Evolutionary conservation across 1,140 invertebrate genomes (phyloP).

Genomic region (Lepidurus couesii): DNA sequence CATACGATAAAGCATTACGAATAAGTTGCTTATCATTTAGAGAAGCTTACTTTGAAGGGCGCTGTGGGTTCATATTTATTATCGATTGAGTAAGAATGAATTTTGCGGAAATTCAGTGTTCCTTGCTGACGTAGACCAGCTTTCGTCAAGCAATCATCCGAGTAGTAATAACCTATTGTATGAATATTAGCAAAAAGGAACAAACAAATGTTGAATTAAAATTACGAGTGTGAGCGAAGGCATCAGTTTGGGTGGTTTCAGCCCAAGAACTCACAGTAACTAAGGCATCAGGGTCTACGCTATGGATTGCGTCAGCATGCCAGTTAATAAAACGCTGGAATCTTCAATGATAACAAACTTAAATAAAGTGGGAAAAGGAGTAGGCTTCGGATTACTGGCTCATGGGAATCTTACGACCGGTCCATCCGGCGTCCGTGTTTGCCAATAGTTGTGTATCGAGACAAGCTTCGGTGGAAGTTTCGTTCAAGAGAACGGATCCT

Average conservation of each 20-base stretch:
- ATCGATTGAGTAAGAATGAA: constrained; percentile 42
- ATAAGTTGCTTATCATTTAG: background rate
- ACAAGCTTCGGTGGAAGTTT: constrained; percentile 39
- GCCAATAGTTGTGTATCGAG: constrained; percentile 40
- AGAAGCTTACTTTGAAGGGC: constrained; percentile 28
- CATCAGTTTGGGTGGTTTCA: constrained; percentile 42
- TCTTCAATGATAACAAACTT: background rate
- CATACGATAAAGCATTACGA: background rate
- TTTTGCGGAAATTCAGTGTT: constrained; percentile 43
- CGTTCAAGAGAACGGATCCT: constrained; percentile 40
- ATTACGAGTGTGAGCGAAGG: constrained; percentile 40
- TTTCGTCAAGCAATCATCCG: constrained; percentile 43
- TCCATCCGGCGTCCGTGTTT: constrained; percentile 3
- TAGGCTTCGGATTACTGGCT: constrained; percentile 29
- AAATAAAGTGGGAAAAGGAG: background rate
- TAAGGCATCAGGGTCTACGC: constrained; percentile 41
- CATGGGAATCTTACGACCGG: constrained; percentile 38
- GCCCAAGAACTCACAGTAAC: constrained; percentile 45
- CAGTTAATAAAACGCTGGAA: constrained; percentile 44
- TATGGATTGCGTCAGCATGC: constrained; percentile 44
- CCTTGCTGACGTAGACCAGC: constrained; percentile 40
- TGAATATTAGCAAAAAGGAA: background rate
- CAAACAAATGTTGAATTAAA: background rate
- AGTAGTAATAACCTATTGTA: constrained; percentile 43
- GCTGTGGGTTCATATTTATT: constrained; percentile 34